Conservation (phyloP, 2,888 invertebrate species). For the Rapana venosa region DNA sequence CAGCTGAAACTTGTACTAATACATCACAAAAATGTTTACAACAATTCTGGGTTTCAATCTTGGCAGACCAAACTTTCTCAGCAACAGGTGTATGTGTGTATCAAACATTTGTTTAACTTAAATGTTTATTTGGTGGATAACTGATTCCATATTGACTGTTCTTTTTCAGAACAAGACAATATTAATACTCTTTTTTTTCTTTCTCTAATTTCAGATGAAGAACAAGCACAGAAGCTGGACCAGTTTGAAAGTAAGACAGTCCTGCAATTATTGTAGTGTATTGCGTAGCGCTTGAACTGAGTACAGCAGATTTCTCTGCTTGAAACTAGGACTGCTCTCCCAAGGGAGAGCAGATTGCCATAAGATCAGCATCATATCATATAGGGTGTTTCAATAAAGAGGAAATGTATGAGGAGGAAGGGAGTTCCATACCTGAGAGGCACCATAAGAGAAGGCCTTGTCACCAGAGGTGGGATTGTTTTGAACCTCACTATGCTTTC, state of each 20-base stretch:
- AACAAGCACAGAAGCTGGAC: neutral
- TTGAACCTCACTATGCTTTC: no score
- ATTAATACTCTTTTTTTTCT: neutral
- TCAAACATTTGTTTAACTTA: neutral
- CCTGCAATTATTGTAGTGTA: neutral
- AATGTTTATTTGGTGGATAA: no score
- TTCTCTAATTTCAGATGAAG: neutral
- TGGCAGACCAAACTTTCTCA: neutral
- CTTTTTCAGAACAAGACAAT: neutral
- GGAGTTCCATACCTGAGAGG: no score
- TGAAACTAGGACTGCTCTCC: neutral
- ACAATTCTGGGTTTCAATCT: no score
- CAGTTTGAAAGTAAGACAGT: conserved; percentile 16
- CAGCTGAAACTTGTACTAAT: no score
- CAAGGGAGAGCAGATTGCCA: neutral
- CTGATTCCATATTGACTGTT: neutral
- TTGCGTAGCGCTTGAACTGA: neutral
- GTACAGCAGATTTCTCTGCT: neutral
- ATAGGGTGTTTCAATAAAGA: neutral
- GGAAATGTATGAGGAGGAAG: neutral
- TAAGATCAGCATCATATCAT: neutral
- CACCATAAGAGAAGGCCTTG: no score
- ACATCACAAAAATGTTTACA: no score
- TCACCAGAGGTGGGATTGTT: no score
- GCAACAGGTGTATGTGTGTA: neutral